Base-by-base conservation (phyloP, 2,113 vertebrate species). In the Edolisoma coerulescens region DNA sequence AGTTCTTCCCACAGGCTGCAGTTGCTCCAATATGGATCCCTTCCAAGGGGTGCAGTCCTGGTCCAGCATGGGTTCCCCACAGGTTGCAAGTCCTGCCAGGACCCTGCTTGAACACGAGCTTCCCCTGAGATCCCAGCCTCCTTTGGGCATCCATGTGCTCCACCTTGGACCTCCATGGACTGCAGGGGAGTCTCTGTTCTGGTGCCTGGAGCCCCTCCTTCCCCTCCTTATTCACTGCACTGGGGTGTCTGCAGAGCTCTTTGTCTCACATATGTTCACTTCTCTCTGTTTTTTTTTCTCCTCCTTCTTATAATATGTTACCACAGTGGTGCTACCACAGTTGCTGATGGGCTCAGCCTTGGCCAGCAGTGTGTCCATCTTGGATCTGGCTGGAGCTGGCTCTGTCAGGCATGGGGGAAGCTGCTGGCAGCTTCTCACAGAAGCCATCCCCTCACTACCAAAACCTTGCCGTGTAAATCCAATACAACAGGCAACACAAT, bases 1-100 rank as follows among this genome's bases (percentile, higher is more conserved):
- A 52, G n/a, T 35, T 17, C 30, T 64, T 30, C 12, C 11, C 20
- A 20, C 11, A 53, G 67, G 41, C 67, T 74, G 39, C 39, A 28
- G 30, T 11, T n/a, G 33, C 37, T 73, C 16, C 11, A 13, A 11
- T 3, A 19, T 26, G 45, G n/a, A 47, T 68, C 30, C 21, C 22
- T 69, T 54, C 23, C n/a, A 17, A 32, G 20, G 13, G 16, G 2
- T 41, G 24, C 23, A 30, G 15, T 35, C 30, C 24, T 50, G 22
- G 9, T 68, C 39, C 26, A n/a, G 14, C 1, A 0, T 23, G 52
- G 13, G 5, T 45, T 30, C 42, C 17, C 24, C 3, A 1, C n/a
- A 65, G 39, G 8, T 59, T 2, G 7, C 26, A 24, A 13, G 5
- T 50, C 50, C 37, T 45, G 11, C 37, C 13, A 26, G 54, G 45